Base-by-base conservation (phyloP, 2,888 invertebrate species). In the Polydesmus complanatus region DNA sequence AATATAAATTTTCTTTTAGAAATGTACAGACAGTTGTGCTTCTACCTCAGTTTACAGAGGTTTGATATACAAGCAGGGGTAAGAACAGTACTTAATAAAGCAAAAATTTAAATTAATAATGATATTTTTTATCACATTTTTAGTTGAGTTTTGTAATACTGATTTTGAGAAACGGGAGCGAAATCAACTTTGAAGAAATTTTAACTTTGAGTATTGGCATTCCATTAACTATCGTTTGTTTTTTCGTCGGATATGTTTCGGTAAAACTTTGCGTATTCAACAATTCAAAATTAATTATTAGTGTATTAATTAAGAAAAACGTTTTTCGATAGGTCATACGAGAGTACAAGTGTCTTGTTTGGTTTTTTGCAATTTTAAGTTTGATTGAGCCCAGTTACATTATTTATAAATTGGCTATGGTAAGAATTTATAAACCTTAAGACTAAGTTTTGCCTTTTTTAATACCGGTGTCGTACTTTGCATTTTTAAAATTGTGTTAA, bases 1-100 rank as follows among this genome's bases (percentile, higher is more conserved):
- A n/a, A n/a, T 21, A 56, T 14, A 19, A 55, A 1, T 23, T 11
- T 54, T 8, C 14, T 37, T 47, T n/a, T 57, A 73, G 73, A 62
- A 50, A 66, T 72, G 64, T 73, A 71, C 64, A 67, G 69, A 60
- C 68, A 70, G 61, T 69, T 69, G 3, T 67, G 69, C n/a, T 65
- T 70, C 48, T 72, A 70, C 65, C 68, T 69, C 23, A 70, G 70
- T 60, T 64, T 71, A 51, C 66, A 72, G 53, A 71, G 70, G 62
- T 72, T 73, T 68, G 72, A 73, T 65, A 62, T 72, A 22, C 72
- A 73, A 67, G 69, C 71, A 1, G 67, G 71, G 3, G 72, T 73
- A 68, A 69, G 71, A 69, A 56, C 21, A 27, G 14, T 21, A 19
- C 3, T 57, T 18, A 25, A 19, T 49, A 19, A 22, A 11, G 50